phyloP scores from a whole-genome alignment of 1,140 invertebrate species.

The Rhopalosiphum padi region DNA sequence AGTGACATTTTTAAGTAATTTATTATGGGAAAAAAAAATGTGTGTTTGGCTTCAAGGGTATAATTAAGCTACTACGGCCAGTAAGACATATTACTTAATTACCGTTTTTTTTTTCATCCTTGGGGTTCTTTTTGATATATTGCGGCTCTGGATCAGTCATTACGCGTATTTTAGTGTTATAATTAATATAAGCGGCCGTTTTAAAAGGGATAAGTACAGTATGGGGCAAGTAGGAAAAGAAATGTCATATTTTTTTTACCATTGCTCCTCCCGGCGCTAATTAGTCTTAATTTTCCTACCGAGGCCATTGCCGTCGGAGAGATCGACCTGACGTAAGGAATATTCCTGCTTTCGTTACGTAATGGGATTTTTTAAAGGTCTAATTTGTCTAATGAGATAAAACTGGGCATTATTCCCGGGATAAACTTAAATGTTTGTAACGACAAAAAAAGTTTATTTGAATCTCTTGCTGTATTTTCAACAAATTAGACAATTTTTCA shows the following conservation, averaged over 20 bases:
- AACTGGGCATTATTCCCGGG: conserved; percentile 51
- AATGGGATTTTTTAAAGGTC: conserved; percentile 57
- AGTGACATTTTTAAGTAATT: conserved; percentile 54
- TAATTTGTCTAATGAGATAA: conserved; percentile 58
- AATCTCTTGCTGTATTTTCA: neutral
- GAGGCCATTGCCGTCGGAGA: conserved; percentile 36
- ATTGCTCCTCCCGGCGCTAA: conserved; percentile 54
- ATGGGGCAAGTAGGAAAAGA: neutral
- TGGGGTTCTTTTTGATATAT: conserved; percentile 58
- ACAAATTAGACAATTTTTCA: conserved; percentile 18
- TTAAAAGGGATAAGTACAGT: conserved; percentile 41
- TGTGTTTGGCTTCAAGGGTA: conserved; percentile 50
- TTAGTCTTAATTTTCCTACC: conserved; percentile 53
- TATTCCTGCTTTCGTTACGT: conserved; percentile 43
- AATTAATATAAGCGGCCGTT: conserved; percentile 58
- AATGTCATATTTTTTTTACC: conserved; percentile 41
- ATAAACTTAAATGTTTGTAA: conserved; percentile 42
- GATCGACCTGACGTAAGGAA: conserved; percentile 42
- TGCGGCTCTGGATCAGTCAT: conserved; percentile 58
- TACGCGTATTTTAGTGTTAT: conserved; percentile 58
- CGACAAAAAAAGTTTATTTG: neutral
- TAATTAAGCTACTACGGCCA: conserved; percentile 54
- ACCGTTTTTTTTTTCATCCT: conserved; percentile 52
- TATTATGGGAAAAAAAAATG: conserved; percentile 48
- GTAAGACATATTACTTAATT: conserved; percentile 58